These are phyloP conservation scores for Nanorana parkeri DNA, from an alignment of 2,113 vertebrate species.

Conservation along the genomic window DNA sequence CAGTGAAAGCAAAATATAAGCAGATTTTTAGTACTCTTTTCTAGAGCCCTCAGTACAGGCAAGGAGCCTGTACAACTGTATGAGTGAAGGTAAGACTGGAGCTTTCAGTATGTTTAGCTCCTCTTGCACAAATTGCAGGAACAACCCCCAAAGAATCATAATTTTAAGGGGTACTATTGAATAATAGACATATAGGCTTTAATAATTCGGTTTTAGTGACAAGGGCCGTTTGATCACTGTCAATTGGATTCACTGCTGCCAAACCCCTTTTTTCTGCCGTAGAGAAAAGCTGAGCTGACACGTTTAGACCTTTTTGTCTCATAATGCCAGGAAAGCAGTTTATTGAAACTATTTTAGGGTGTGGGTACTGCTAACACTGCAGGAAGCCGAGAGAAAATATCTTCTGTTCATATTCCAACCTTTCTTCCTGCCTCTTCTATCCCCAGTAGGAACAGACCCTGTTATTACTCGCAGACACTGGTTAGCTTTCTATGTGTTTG, in stretches of 20 bases:
- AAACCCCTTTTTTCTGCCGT: neutral
- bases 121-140: too few species aligned
- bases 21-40: too few species aligned
- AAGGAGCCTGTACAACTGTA: too few species aligned
- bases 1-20: too few species aligned
- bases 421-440: conserved; percentile 36
- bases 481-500: neutral
- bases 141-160: too few species aligned
- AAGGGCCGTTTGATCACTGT: neutral
- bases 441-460: conserved; percentile 17
- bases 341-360: conserved; percentile 34
- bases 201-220: neutral
- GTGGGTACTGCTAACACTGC: conserved; percentile 22
- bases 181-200: too few species aligned
- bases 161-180: too few species aligned
- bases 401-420: conserved; percentile 28
- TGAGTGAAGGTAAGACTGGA: too few species aligned
- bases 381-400: conserved; percentile 38
- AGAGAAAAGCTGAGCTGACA: conserved; percentile 40
- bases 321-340: conserved; percentile 41
- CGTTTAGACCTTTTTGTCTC: conserved; percentile 36
- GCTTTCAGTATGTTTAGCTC: too few species aligned
- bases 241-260: conserved; percentile 21
- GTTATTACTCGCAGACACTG: conserved; percentile 31
- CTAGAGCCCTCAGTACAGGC: too few species aligned